phyloP scores from a whole-genome alignment of 37 sponge, comb jelly and placozoan species.

The Crambe crambe region DNA sequence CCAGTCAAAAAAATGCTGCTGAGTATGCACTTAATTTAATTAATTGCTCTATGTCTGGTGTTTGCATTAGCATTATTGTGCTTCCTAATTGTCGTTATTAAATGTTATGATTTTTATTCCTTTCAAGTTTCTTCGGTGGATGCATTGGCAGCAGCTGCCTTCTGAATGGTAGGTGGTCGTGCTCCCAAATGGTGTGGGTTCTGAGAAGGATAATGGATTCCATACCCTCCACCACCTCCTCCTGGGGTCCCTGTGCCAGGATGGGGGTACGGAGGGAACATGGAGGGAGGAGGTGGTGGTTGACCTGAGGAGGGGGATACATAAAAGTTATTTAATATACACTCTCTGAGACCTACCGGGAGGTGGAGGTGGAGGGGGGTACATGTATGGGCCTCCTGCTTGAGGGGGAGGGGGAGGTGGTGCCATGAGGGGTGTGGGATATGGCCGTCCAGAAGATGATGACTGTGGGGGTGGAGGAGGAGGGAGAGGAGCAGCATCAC shows the following conservation, averaged over 20 bases:
- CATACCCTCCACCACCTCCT: slow-evolving; percentile 14
- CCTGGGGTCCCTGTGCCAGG: background rate
- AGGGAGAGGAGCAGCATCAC: slow-evolving; percentile 2
- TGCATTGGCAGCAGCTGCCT: slow-evolving; percentile 4
- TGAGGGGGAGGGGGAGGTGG: slow-evolving; percentile 10
- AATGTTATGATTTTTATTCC: too few species aligned
- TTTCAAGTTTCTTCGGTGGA: too few species aligned
- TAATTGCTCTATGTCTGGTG: too few species aligned
- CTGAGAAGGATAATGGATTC: slow-evolving; percentile 90
- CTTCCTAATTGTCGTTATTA: too few species aligned
- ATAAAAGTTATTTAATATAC: too few species aligned
- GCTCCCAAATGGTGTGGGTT: slow-evolving; percentile 87
- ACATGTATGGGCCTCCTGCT: background rate
- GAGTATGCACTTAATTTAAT: too few species aligned
- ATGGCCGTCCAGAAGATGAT: background rate
- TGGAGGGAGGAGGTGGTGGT: slow-evolving; percentile 1
- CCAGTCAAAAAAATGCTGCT: too few species aligned
- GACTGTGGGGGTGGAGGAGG: slow-evolving; percentile 30
- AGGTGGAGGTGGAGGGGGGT: slow-evolving; percentile 36
- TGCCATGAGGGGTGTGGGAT: slow-evolving; percentile 2
- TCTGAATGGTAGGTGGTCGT: slow-evolving; percentile 16
- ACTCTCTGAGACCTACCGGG: slow-evolving; percentile 39
- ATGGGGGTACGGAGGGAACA: slow-evolving; percentile 1
- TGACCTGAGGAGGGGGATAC: too few species aligned
- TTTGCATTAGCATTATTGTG: too few species aligned